Conservation (phyloP, 2,888 invertebrate species). For the Orchesella flavescens region DNA sequence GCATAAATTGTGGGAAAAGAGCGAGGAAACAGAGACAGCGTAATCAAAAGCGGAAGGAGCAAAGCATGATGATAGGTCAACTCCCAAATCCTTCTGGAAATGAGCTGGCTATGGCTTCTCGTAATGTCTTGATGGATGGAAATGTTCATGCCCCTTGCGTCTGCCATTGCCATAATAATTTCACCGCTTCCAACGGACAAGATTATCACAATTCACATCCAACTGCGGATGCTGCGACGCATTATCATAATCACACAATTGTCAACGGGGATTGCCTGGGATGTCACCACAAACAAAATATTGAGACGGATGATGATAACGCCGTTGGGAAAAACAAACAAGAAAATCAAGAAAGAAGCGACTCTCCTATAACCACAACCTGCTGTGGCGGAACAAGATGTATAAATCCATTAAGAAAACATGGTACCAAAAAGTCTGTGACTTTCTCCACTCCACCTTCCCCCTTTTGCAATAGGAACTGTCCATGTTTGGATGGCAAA, state of each 20-base stretch:
- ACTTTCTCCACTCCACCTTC: constrained; percentile 54
- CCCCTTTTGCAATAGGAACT: constrained; percentile 55
- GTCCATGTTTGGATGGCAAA: constrained; percentile 42
- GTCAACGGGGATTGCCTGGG: background rate
- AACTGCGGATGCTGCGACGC: too few relatives aligned
- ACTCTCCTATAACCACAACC: constrained; percentile 20
- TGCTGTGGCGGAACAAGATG: constrained; percentile 24
- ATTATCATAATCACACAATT: too few relatives aligned
- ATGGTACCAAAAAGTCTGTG: constrained; percentile 21
- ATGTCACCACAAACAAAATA: too few relatives aligned
- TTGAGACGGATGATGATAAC: constrained; percentile 7
- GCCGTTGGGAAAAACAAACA: background rate
- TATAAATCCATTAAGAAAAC: constrained; percentile 16
- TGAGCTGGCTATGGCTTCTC: too few relatives aligned
- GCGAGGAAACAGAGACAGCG: background rate
- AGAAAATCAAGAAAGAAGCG: background rate
- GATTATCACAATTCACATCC: too few relatives aligned
- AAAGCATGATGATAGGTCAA: constrained; percentile 26
- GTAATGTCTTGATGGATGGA: too few relatives aligned
- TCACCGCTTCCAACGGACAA: too few relatives aligned
- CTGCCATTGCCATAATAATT: too few relatives aligned
- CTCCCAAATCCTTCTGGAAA: constrained; percentile 16
- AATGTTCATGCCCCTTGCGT: too few relatives aligned
- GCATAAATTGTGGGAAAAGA: constrained; percentile 26
- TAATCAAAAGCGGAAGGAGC: background rate